These are phyloP conservation scores for Cherax quadricarinatus DNA, from an alignment of 1,140 invertebrate genomes.

Conservation along the genomic window DNA sequence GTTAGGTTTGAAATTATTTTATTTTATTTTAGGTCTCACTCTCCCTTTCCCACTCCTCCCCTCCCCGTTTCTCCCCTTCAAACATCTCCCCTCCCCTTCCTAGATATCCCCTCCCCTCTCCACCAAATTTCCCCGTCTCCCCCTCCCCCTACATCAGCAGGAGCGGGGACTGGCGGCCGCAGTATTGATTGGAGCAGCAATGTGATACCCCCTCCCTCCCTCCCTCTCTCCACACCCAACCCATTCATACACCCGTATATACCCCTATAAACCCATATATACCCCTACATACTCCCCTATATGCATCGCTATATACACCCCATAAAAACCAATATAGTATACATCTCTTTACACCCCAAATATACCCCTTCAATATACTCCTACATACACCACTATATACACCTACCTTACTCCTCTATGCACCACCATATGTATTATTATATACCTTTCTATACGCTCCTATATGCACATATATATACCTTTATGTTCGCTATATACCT, in stretches of 20 bases:
- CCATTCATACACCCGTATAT: not conserved
- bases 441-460: too few relatives aligned
- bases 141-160: not conserved
- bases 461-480: too few relatives aligned
- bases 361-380: too few relatives aligned
- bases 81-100: not conserved
- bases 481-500: too few relatives aligned
- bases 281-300: too few relatives aligned
- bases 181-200: not conserved
- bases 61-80: not conserved
- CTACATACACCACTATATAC: too few relatives aligned
- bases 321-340: too few relatives aligned
- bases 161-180: slow-evolving; percentile 1
- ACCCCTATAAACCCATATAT: not conserved
- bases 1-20: not conserved
- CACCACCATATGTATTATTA: too few relatives aligned
- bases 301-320: too few relatives aligned
- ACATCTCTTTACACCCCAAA: too few relatives aligned
- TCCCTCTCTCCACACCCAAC: not conserved
- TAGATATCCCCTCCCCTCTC: not conserved
- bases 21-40: not conserved
- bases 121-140: not conserved
- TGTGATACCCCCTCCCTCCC: not conserved
- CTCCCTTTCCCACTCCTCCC: not conserved
- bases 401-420: too few relatives aligned